Evolutionary conservation across 2,888 invertebrate genomes (phyloP), one percentile per base, ranked within the genome.

Genomic region (Cremastinae sp.): DNA sequence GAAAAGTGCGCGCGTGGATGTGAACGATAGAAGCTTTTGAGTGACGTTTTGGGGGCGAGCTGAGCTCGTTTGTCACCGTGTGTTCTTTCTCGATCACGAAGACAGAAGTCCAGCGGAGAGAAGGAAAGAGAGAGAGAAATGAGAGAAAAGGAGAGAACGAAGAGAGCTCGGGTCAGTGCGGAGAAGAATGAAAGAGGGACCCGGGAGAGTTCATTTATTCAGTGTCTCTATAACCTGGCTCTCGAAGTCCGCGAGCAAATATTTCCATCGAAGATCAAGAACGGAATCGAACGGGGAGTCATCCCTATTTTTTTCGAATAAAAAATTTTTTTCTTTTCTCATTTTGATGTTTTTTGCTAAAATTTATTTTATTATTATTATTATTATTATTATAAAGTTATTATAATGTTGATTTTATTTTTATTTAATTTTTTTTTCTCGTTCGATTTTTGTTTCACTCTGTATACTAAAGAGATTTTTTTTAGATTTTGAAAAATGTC

Each of bases 11-110:
- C 28, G 28, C 28, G 28, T 28, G 28, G 28, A 79, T 79, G 81
- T 82, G 85, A 85, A 86, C 86, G 82, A 78, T 79, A 70, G 80
- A 68, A 74, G 72, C 78, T 82, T 83, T 65, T 87, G 88, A 89
- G 84, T 87, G 88, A 88, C 88, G 81, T 88, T 88, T 88, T 81
- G 85, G 86, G 88, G 87, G 83, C 88, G 86, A 84, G 82, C 80
- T 79, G 76, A 73, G 83, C 84, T 88, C 88, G 87, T 88, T 88
- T 87, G 87, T 88, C 87, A 88, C 86, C 59, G 72, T 45, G 68
- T 43, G 47, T 41, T 61, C 41, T 68, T 62, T 47, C 69, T 64
- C 64, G 62, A 56, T 49, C 62, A 75, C 61, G 53, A 43, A 69
- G 47, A 58, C 45, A n/a, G 37, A 12, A 28, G n/a, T 16, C 7